A percentile compares a stretch with the other conserved stretches of the same genome.
Conservation (phyloP, 2,797 vertebrate genomes). For the Hozukius guyotensis region DNA sequence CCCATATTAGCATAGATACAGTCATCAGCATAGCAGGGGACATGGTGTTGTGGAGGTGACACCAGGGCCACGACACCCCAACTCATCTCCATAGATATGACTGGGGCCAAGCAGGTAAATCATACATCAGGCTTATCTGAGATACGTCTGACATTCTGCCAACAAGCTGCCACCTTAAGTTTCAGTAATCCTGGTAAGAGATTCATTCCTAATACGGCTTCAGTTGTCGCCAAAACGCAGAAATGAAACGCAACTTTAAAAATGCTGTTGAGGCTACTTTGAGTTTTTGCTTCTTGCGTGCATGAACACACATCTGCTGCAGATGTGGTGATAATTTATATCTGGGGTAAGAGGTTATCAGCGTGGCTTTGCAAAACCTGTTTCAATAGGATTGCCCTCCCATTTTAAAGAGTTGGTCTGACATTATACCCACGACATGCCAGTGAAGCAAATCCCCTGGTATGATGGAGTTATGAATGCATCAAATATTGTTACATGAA, state of each 20-base stretch:
- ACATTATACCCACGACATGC: conserved; percentile 28
- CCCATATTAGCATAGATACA: conserved; percentile 85
- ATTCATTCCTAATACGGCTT: conserved; percentile 54
- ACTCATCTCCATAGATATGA: conserved; percentile 83
- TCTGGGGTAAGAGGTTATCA: conserved; percentile 63
- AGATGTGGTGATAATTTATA: conserved; percentile 23
- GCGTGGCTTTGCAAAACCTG: conserved; percentile 50
- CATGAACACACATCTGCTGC: conserved; percentile 40
- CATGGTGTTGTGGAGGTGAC: conserved; percentile 65
- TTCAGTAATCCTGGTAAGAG: conserved; percentile 65
- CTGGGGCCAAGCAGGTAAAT: conserved; percentile 63
- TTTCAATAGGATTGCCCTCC: conserved; percentile 38
- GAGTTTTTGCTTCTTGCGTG: conserved; percentile 20
- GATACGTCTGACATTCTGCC: conserved; percentile 63
- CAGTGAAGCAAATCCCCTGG: conserved; percentile 44
- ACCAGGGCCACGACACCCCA: conserved; percentile 57
- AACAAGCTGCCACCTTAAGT: conserved; percentile 63
- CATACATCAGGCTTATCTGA: conserved; percentile 73
- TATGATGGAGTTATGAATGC: conserved; percentile 22
- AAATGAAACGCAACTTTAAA: conserved; percentile 20
- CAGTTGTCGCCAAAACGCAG: conserved; percentile 37
- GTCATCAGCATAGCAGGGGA: conserved; percentile 72
- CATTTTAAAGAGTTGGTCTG: conserved; percentile 24
- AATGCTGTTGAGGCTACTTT: conserved; percentile 12
- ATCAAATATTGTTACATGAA: conserved; percentile 40